Evolutionary conservation across 92 coral and sea anemone genomes (phyloP).

Genomic region (Phenganax marumi): DNA sequence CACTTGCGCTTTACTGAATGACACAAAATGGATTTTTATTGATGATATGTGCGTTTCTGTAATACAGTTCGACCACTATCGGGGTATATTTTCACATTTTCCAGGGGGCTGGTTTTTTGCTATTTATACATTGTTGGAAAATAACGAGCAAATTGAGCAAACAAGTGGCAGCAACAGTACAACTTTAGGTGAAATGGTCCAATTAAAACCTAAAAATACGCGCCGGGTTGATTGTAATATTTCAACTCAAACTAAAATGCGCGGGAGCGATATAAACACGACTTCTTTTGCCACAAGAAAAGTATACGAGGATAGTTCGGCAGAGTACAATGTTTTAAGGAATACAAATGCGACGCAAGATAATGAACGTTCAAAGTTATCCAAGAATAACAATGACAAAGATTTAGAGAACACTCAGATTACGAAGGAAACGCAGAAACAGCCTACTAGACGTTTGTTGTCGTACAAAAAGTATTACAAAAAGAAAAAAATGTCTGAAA

Average conservation of each 20-base stretch:
- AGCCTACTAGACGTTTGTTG: not conserved
- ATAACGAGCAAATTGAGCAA: not conserved
- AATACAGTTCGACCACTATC: slow-evolving; percentile 49
- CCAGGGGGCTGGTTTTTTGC: slow-evolving; percentile 57
- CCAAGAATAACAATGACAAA: not conserved
- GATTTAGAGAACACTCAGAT: not conserved
- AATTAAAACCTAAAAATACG: not conserved
- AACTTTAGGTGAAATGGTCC: not conserved
- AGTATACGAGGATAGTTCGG: not conserved
- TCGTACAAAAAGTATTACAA: not conserved
- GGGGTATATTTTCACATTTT: slow-evolving; percentile 42
- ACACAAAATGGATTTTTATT: slow-evolving; percentile 56
- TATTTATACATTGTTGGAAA: slow-evolving; percentile 7
- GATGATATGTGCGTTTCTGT: slow-evolving; percentile 54
- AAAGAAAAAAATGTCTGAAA: not conserved
- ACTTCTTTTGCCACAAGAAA: not conserved
- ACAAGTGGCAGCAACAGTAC: not conserved
- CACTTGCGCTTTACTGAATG: slow-evolving; percentile 34
- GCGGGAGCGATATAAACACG: not conserved
- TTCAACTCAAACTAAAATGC: not conserved
- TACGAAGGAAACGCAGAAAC: not conserved
- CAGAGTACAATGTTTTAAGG: not conserved
- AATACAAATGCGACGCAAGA: not conserved
- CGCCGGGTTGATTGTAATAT: not conserved
- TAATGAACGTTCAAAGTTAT: not conserved